A percentile compares a stretch with the other conserved stretches of the same genome.
Conservation (phyloP, 2,888 invertebrate genomes). For the Brenthis ino region DNA sequence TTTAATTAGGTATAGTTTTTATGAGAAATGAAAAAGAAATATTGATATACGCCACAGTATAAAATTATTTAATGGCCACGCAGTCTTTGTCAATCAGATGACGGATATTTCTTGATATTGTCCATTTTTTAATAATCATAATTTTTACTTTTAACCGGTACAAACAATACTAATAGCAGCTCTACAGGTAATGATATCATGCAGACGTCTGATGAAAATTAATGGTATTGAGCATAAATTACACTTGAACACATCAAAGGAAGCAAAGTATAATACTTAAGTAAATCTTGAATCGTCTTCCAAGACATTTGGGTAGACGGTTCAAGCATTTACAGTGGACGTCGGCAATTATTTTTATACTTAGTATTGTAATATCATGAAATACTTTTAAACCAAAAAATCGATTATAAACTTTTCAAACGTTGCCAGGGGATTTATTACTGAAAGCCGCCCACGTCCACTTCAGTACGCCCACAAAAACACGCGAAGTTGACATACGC, state of each 20-base stretch:
- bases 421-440: too few species aligned
- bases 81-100: constrained; percentile 35
- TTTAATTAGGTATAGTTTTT: background rate
- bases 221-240: constrained; percentile 69
- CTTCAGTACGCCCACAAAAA: constrained; percentile 19
- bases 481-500: constrained; percentile 43
- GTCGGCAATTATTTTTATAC: background rate
- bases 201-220: constrained; percentile 44
- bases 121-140: background rate
- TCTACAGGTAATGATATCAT: constrained; percentile 31
- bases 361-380: background rate
- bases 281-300: constrained; percentile 48
- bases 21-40: background rate
- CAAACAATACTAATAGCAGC: constrained; percentile 34
- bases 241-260: constrained; percentile 75
- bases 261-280: constrained; percentile 58
- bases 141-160: constrained; percentile 10
- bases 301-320: constrained; percentile 21
- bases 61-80: constrained; percentile 37
- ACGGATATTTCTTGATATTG: constrained; percentile 1
- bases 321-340: constrained; percentile 28
- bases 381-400: background rate
- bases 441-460: constrained; percentile 11
- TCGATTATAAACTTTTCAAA: too few species aligned
- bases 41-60: constrained; percentile 11